Evolutionary conservation across 2,888 invertebrate species (phyloP), one percentile per base, ranked within the genome.

Genomic region (Drosophila pseudotakahashii): DNA sequence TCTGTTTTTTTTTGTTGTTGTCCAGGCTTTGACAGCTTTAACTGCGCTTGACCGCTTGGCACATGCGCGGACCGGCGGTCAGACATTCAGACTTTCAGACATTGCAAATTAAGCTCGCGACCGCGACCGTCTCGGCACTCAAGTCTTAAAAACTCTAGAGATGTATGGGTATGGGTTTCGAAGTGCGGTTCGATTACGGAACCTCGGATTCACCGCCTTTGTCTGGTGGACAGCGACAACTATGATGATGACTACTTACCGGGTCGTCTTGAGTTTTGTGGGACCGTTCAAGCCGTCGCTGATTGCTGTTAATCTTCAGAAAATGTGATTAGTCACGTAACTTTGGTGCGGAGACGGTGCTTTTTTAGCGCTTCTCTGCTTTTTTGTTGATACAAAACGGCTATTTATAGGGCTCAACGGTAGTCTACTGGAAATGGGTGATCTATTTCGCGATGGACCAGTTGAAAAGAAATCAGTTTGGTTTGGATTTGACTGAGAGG

Each of bases 321-420:
- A 87, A 89, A 84, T 88, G 87, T 79, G 89, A 88, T 89, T 89
- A 89, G 87, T 88, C 87, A 87, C 89, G 87, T 89, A 81, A 87
- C 86, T 74, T 88, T 76, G 79, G 79, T 79, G 74, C 73, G 44
- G 58, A 81, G 76, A 78, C 78, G 55, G 34, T n/a, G 37, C 37
- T 30, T 48, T 53, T 48, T 23, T 36, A 36, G 30, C 58, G 39
- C 37, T 32, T 51, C 55, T 44, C 26, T 30, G 48, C n/a, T 16
- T 9, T 52, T 68, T 55, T 44, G 34, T 36, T 30, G 30, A 30
- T 42, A 66, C 60, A 71, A 71, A 68, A 68, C 67, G 45, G 68
- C 50, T 69, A 72, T 69, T 51, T 60, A 71, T 61, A 72, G 58
- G 70, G 58, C 57, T 69, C 69, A 68, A 66, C 67, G 64, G 64